Percentiles rank a stretch among this genome's conserved stretches.
Evolutionary conservation across 2,113 vertebrate species (phyloP).

Genomic region (Meleagris gallopavo): DNA sequence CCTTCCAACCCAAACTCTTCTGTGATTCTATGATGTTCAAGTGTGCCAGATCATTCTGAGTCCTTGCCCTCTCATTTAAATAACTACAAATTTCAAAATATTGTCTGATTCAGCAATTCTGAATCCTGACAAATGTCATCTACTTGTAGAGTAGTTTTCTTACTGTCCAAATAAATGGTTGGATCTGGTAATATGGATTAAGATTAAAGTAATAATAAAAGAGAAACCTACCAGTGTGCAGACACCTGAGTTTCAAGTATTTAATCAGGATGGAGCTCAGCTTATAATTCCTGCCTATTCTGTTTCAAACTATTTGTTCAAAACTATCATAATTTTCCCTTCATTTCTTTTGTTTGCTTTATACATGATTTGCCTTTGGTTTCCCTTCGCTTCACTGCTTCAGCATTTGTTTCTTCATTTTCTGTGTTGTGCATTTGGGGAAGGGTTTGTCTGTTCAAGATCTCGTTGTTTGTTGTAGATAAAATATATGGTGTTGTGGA

Average conservation of each 20-base stretch:
- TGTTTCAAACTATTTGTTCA: conserved; percentile 29
- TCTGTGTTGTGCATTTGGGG: conserved; percentile 50
- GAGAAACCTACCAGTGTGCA: background rate
- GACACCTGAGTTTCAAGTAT: conserved; percentile 24
- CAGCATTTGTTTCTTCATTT: conserved; percentile 6
- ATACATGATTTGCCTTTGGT: conserved; percentile 18
- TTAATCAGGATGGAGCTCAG: background rate
- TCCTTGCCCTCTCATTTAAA: background rate
- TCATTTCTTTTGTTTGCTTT: conserved; percentile 13
- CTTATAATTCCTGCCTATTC: conserved; percentile 5
- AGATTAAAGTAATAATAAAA: background rate
- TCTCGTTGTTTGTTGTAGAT: conserved; percentile 76
- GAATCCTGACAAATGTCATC: background rate
- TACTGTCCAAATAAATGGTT: background rate
- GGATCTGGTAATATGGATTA: background rate
- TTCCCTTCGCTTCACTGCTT: background rate
- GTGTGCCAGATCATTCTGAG: background rate
- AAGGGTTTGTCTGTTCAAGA: conserved; percentile 59
- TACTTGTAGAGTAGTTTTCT: background rate
- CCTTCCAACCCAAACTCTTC: too few species aligned
- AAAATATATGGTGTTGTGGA: conserved; percentile 71
- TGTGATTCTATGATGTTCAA: background rate
- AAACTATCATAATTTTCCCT: background rate
- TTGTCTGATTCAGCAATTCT: background rate
- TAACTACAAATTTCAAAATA: background rate